Base-by-base conservation (phyloP, 2,888 invertebrate species). In the Eupithecia insigniata region DNA sequence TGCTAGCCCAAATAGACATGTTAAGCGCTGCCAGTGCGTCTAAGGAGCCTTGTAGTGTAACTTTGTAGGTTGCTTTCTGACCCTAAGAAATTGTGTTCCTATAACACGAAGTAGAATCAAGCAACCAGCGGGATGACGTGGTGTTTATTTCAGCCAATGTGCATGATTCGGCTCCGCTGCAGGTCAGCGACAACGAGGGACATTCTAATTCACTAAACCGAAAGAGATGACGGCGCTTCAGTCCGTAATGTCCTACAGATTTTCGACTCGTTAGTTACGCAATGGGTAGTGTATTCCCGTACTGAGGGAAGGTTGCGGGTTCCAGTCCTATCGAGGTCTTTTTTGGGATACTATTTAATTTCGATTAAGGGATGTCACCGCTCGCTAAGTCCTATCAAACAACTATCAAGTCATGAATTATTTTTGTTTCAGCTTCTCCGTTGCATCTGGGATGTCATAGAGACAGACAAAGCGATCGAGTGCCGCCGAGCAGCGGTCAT, bases 401-500 rank as follows among this genome's bases (percentile, higher is more conserved):
- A n/a, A 22, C 12, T 26, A 26, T 14, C 12, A 26, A 55, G 8
- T 51, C 46, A 22, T 51, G n/a, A n/a, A 1, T 7, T 39, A 22
- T 36, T 30, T 65, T 51, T 82, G 78, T 93, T 92, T 65, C 87
- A 97, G 97, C 94, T 98, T 69, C 91, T 98, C 69, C 92, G 95
- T 32, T 97, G 97, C 84, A 95, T 97, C 68, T 95, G 96, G 84
- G 95, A 95, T 78, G 95, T 97, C 79, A 93, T 97, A 82, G 95
- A 96, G 84, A 95, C 95, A 0, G 98, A 98, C 83, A 95, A 96
- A 83, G 95, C 96, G 34, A 90, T 95, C 4, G 96, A 97, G 88
- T 97, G 97, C 51, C 94, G 97, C 68, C 94, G 97, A 82, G 97
- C 98, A 6, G 97, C 97, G 7, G 96, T 97, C 18, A 94, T 97